Evolutionary conservation across 2,797 vertebrate species (phyloP).

Genomic region (Poecilia velifera): DNA sequence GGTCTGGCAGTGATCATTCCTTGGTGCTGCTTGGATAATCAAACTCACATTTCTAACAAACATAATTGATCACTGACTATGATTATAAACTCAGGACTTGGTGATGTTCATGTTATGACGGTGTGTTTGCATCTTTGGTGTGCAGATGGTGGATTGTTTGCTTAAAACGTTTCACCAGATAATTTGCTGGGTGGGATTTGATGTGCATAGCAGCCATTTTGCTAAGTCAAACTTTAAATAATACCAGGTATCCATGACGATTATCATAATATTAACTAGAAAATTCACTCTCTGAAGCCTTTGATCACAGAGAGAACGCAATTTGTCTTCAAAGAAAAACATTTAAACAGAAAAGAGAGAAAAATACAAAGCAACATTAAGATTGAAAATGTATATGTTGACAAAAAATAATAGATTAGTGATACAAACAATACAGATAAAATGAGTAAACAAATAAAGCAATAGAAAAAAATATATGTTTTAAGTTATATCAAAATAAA

Average conservation of each 20-base stretch:
- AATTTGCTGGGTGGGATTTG: too few species aligned
- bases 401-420: background rate
- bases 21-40: too few species aligned
- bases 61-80: too few species aligned
- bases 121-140: too few species aligned
- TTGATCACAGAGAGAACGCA: background rate
- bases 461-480: background rate
- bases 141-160: too few species aligned
- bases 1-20: too few species aligned
- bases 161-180: too few species aligned
- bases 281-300: background rate
- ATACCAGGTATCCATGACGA: too few species aligned
- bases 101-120: too few species aligned
- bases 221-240: background rate
- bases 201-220: too few species aligned
- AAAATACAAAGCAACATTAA: background rate
- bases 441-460: background rate
- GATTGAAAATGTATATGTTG: background rate
- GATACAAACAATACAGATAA: background rate
- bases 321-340: background rate
- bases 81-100: too few species aligned
- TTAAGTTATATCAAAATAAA: background rate
- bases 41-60: too few species aligned
- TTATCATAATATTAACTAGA: background rate
- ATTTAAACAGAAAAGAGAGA: background rate